These are phyloP conservation scores for Cryptocephalus primarius DNA, from an alignment of 2,888 invertebrate genomes.

Conservation along the genomic window DNA sequence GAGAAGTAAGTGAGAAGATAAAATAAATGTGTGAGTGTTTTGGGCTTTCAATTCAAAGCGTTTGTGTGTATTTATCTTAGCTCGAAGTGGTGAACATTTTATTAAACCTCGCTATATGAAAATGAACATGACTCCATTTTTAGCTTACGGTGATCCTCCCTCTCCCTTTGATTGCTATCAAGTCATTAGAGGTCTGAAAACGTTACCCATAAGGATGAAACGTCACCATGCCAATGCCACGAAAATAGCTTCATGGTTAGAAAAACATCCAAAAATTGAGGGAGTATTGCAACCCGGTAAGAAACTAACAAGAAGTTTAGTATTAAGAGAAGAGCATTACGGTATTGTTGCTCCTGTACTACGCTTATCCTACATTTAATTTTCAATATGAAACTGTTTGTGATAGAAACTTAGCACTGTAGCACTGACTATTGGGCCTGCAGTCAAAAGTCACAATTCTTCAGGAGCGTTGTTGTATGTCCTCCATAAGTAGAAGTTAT, in stretches of 20 bases:
- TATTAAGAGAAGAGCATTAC: neutral
- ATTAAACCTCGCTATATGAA: too few relatives aligned
- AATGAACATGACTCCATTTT: constrained; percentile 12
- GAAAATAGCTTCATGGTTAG: constrained; percentile 65
- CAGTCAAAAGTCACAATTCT: too few relatives aligned
- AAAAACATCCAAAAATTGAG: constrained; percentile 60
- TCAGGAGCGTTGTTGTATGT: too few relatives aligned
- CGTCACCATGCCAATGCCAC: constrained; percentile 68
- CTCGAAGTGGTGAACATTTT: too few relatives aligned
- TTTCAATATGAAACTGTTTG: too few relatives aligned
- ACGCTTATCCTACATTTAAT: too few relatives aligned
- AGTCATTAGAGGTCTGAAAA: constrained; percentile 82
- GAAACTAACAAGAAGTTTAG: constrained; percentile 4
- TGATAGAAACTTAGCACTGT: too few relatives aligned
- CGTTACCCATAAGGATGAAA: constrained; percentile 77
- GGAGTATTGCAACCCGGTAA: constrained; percentile 69
- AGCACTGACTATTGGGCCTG: too few relatives aligned
- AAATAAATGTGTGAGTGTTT: neutral
- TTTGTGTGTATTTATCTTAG: too few relatives aligned
- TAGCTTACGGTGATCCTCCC: constrained; percentile 75
- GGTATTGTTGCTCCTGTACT: neutral
- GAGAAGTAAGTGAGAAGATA: constrained; percentile 50
- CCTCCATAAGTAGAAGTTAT: too few relatives aligned
- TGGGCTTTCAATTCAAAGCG: too few relatives aligned
- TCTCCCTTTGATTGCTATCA: constrained; percentile 90